Percentiles rank a stretch among this genome's conserved stretches.
phyloP scores from a whole-genome alignment of 2,797 vertebrate genomes.

The Pipistrellus nathusii region DNA sequence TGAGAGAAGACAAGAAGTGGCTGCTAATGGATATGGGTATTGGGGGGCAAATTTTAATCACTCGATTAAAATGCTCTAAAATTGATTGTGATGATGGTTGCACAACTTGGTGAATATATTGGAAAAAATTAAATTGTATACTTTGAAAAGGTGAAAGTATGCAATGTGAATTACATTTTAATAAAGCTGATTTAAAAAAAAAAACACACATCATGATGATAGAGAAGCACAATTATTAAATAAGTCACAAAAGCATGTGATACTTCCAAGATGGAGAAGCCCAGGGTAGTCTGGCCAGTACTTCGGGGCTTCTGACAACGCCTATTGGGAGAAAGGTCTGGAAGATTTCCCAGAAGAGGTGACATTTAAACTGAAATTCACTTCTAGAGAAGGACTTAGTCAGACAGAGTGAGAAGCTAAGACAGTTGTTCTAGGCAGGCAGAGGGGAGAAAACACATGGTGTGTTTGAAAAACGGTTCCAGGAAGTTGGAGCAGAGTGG shows the following conservation, averaged over 20 bases:
- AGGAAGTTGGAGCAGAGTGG: not conserved
- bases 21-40: not conserved
- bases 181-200: not conserved
- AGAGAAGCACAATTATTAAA: not conserved
- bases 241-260: not conserved
- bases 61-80: not conserved
- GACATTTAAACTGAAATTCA: conserved; percentile 27
- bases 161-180: not conserved
- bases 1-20: not conserved
- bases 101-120: not conserved
- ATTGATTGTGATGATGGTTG: not conserved
- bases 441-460: not conserved
- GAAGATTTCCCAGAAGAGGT: conserved; percentile 5
- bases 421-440: not conserved
- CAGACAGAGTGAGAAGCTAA: conserved; percentile 42
- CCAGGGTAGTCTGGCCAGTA: not conserved
- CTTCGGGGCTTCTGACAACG: not conserved
- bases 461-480: not conserved
- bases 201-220: not conserved
- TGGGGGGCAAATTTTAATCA: too few species aligned
- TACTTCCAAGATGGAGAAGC: not conserved
- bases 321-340: not conserved
- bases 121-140: not conserved
- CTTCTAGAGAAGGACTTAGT: not conserved
- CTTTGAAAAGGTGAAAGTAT: not conserved